Conservation (phyloP, 2,888 invertebrate genomes). For the Cremastinae sp. region DNA sequence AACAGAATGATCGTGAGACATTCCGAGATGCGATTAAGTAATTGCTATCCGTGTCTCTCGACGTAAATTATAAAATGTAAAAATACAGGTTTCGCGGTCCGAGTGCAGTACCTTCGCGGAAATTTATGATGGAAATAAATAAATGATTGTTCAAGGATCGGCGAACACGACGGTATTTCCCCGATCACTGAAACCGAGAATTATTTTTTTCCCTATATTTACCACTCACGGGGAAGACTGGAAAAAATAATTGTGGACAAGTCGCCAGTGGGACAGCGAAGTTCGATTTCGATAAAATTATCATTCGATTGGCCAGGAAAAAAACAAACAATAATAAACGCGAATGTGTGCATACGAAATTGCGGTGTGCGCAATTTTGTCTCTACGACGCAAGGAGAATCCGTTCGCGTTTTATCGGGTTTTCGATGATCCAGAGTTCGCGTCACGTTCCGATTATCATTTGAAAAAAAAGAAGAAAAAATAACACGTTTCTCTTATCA, state of each 20-base stretch:
- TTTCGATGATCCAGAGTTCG: conserved; percentile 19
- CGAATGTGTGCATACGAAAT: no score
- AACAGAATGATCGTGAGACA: no score
- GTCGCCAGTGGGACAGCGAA: no score
- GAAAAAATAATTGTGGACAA: no score
- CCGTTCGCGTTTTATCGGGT: conserved; percentile 39
- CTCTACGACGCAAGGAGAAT: neutral
- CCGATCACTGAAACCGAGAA: no score
- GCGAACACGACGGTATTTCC: neutral
- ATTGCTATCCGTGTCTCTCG: no score
- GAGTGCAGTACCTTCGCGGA: neutral
- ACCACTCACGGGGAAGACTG: no score
- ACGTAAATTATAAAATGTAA: no score
- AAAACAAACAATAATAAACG: conserved; percentile 10
- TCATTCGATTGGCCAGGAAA: neutral
- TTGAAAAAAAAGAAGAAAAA: neutral
- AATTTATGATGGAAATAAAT: neutral
- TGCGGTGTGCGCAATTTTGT: neutral
- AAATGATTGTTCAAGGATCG: neutral
- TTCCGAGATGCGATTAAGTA: neutral
- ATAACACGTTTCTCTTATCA: conserved; percentile 7
- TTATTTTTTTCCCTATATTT: no score
- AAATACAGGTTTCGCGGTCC: neutral
- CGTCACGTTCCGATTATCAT: conserved; percentile 31
- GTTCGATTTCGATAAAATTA: neutral